These are phyloP conservation scores for Dendronephthya gigantea DNA, from an alignment of 64 coral and sea anemone species.

Conservation along the genomic window DNA sequence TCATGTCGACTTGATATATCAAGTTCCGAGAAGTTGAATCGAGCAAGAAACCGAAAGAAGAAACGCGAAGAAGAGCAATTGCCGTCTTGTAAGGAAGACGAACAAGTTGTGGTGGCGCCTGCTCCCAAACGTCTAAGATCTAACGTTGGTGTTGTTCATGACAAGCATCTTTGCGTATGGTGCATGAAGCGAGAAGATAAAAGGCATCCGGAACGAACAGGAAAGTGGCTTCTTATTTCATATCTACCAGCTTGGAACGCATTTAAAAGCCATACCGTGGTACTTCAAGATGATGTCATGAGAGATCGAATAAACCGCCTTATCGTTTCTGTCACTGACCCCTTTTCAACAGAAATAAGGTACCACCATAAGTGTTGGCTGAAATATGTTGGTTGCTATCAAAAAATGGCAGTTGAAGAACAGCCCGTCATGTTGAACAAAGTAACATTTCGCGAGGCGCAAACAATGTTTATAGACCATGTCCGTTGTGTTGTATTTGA, in stretches of 20 bases:
- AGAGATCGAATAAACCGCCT: constrained; percentile 20
- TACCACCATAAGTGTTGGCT: constrained; percentile 22
- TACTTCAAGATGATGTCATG: constrained; percentile 11
- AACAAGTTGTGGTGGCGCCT: not conserved
- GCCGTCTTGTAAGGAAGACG: not conserved
- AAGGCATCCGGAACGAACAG: constrained; percentile 7
- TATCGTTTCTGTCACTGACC: constrained; percentile 3
- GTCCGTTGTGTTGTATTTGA: constrained; percentile 38
- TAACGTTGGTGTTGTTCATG: constrained; percentile 1
- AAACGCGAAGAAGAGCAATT: constrained; percentile 11
- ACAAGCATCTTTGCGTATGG: constrained; percentile 1
- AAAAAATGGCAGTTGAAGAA: constrained; percentile 18
- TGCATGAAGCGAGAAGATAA: constrained; percentile 20
- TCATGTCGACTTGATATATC: constrained; percentile 11
- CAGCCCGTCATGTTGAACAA: not conserved
- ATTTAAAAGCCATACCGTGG: constrained; percentile 7
- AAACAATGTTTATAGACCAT: constrained; percentile 38
- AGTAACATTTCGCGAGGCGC: constrained; percentile 23
- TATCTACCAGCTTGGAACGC: constrained; percentile 2
- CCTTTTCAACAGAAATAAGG: constrained; percentile 8
- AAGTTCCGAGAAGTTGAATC: constrained; percentile 4
- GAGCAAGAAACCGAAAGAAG: constrained; percentile 8
- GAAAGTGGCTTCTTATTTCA: constrained; percentile 5
- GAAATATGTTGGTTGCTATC: constrained; percentile 10
- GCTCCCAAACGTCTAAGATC: constrained; percentile 6